Evolutionary conservation across 1,140 invertebrate genomes (phyloP).

Genomic region (Popillia japonica): DNA sequence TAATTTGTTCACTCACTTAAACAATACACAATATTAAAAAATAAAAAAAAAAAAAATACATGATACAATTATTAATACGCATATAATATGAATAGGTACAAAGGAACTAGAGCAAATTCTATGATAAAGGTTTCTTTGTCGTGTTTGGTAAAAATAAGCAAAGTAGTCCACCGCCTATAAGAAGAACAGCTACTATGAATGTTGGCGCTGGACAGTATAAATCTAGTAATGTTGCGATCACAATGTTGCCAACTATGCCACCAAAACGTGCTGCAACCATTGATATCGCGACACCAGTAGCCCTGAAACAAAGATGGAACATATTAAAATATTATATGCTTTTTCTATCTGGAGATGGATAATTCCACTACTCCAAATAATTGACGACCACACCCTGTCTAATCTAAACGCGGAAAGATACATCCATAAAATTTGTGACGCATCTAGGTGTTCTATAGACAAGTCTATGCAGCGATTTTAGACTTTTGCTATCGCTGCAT

Average conservation of each 20-base stretch:
- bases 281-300: conserved; percentile 85
- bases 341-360: neutral
- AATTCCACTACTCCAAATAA: too few relatives aligned
- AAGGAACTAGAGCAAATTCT: conserved; percentile 56
- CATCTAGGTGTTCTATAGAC: too few relatives aligned
- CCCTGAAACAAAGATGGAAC: conserved; percentile 62
- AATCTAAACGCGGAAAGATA: too few relatives aligned
- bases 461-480: too few relatives aligned
- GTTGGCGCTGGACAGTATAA: conserved; percentile 84
- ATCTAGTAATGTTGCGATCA: conserved; percentile 82
- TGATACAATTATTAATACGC: conserved; percentile 23
- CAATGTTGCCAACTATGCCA: conserved; percentile 87
- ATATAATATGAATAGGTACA: conserved; percentile 6
- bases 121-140: conserved; percentile 81
- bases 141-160: conserved; percentile 87
- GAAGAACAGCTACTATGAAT: conserved; percentile 81
- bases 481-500: too few relatives aligned
- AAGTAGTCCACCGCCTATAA: conserved; percentile 83
- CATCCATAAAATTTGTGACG: too few relatives aligned
- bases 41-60: conserved; percentile 29
- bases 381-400: too few relatives aligned
- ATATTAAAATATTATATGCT: conserved; percentile 26
- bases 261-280: conserved; percentile 86
- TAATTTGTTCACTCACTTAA: conserved; percentile 23
- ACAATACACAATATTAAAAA: conserved; percentile 21